Evolutionary conservation across 1,140 invertebrate species (phyloP).

Genomic region (Amyelois transitella): DNA sequence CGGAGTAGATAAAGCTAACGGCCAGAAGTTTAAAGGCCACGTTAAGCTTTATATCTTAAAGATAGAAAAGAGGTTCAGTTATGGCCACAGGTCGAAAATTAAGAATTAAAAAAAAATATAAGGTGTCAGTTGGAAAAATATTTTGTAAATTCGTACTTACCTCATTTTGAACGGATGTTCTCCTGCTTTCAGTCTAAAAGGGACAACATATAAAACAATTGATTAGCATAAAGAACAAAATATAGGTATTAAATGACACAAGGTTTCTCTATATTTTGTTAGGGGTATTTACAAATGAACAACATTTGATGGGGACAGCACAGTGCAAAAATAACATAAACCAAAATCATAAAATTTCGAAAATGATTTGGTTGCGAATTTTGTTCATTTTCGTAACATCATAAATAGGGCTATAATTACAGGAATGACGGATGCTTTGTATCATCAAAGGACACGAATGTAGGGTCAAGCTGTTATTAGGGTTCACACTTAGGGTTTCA

Average conservation of each 20-base stretch:
- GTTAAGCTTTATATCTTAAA: too few relatives aligned
- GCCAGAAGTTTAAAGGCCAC: too few relatives aligned
- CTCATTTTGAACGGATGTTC: constrained; percentile 54
- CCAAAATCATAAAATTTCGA: not conserved
- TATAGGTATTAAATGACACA: not conserved
- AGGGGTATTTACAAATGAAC: not conserved
- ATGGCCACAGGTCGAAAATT: too few relatives aligned
- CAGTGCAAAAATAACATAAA: not conserved
- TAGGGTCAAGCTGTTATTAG: not conserved
- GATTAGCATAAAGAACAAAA: constrained; percentile 15
- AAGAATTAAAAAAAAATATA: too few relatives aligned
- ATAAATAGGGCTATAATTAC: too few relatives aligned
- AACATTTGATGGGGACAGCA: not conserved
- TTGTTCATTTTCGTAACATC: too few relatives aligned
- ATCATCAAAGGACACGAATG: too few relatives aligned
- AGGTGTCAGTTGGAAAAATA: too few relatives aligned
- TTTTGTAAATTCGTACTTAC: constrained; percentile 39
- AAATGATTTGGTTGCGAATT: not conserved
- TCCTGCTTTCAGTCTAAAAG: constrained; percentile 58
- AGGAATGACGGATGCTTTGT: too few relatives aligned
- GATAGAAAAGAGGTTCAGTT: too few relatives aligned
- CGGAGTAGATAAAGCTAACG: too few relatives aligned
- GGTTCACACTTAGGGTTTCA: constrained; percentile 1
- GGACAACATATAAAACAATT: constrained; percentile 14
- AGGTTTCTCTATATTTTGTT: not conserved